phyloP scores from a whole-genome alignment of 2,888 invertebrate species.

The Ormyrus pomaceus region DNA sequence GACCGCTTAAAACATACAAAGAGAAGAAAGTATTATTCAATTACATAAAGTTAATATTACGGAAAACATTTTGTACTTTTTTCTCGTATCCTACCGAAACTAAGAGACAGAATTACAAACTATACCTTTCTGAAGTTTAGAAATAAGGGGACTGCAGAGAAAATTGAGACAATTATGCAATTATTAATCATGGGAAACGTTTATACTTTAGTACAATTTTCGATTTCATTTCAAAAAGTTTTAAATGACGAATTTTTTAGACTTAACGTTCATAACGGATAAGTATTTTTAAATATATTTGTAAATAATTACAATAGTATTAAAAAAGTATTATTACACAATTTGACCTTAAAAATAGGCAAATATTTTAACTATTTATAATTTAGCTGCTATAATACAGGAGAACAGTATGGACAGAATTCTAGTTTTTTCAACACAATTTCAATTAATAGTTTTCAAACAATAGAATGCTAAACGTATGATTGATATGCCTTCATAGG shows the following conservation, averaged over 20 bases:
- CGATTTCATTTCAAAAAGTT: constrained; percentile 10
- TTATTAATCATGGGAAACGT: constrained; percentile 24
- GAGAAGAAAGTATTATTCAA: constrained; percentile 30
- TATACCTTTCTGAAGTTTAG: constrained; percentile 9
- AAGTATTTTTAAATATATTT: constrained; percentile 22
- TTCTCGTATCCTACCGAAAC: constrained; percentile 29
- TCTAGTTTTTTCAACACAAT: constrained; percentile 1
- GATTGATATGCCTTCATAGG: constrained; percentile 4
- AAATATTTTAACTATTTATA: constrained; percentile 11
- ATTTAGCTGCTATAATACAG: not conserved
- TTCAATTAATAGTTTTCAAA: not conserved
- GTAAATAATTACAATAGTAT: constrained; percentile 10
- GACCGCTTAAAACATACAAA: constrained; percentile 12
- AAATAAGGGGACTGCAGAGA: constrained; percentile 10
- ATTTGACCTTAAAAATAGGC: not conserved
- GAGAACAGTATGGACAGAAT: not conserved
- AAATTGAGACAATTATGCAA: not conserved
- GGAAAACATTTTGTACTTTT: constrained; percentile 52
- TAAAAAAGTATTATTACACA: constrained; percentile 1
- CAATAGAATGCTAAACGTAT: not conserved
- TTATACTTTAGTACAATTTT: not conserved
- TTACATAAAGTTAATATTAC: constrained; percentile 33
- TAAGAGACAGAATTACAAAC: constrained; percentile 13
- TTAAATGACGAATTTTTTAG: not conserved
- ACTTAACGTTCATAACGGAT: constrained; percentile 2